These are phyloP conservation scores for Pygoscelis antarcticus DNA, from an alignment of 2,113 vertebrate genomes.

Conservation along the genomic window DNA sequence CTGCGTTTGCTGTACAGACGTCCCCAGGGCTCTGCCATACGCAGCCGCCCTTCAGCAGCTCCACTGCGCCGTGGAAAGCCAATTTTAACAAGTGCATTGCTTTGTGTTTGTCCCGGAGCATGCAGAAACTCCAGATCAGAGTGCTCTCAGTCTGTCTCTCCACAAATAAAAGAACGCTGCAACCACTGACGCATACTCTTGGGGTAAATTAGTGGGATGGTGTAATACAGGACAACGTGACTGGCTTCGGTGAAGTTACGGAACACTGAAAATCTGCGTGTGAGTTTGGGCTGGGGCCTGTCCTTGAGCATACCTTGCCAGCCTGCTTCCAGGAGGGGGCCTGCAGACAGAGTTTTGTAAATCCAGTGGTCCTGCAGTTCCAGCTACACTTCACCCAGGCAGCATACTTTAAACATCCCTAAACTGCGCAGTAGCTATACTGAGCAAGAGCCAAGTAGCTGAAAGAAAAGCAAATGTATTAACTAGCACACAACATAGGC, in stretches of 20 bases:
- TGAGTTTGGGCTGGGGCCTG: neutral
- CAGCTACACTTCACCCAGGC: neutral
- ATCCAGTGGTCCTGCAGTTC: neutral
- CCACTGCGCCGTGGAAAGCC: rapidly evolving
- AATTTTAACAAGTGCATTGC: neutral
- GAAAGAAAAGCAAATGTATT: neutral
- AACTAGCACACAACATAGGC: neutral
- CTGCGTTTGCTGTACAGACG: rapidly evolving
- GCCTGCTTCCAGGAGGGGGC: neutral
- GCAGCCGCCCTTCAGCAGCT: neutral
- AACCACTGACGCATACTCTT: rapidly evolving
- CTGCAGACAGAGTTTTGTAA: neutral
- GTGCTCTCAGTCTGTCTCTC: neutral
- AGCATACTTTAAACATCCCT: neutral
- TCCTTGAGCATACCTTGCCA: neutral
- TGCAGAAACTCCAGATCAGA: rapidly evolving
- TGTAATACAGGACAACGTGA: rapidly evolving
- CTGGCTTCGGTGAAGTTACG: neutral
- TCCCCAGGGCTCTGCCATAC: neutral
- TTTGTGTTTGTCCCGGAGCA: neutral
- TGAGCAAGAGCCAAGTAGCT: neutral
- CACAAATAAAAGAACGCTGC: neutral
- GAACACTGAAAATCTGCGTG: neutral
- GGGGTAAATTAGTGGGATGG: neutral
- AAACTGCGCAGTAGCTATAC: neutral